phyloP scores from a whole-genome alignment of 35 echinoderm and acorn worm species.

The Lytechinus variegatus region DNA sequence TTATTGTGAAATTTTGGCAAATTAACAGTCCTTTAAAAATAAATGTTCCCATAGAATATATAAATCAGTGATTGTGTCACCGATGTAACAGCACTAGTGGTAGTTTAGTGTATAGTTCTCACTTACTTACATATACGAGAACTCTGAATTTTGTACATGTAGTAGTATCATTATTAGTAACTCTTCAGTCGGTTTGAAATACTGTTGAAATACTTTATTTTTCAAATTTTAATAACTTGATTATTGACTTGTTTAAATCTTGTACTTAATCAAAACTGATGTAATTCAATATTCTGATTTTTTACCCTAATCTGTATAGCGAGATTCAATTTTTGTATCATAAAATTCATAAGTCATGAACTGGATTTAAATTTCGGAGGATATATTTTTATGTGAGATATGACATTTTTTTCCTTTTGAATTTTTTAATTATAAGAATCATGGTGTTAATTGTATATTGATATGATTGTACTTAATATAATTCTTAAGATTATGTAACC shows the following conservation, averaged over 20 bases:
- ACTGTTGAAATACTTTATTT: neutral
- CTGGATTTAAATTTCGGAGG: constrained; percentile 27
- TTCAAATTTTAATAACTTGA: neutral
- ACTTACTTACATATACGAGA: neutral
- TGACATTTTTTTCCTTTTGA: constrained; percentile 37
- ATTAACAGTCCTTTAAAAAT: no score
- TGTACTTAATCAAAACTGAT: constrained; percentile 19
- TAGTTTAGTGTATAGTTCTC: neutral
- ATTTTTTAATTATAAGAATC: constrained; percentile 28
- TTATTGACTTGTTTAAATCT: neutral
- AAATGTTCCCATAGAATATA: neutral
- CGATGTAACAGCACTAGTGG: neutral
- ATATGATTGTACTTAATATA: constrained; percentile 26
- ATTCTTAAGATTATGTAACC: constrained; percentile 7
- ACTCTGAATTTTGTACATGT: neutral
- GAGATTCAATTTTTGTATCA: constrained; percentile 27
- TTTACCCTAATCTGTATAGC: constrained; percentile 31
- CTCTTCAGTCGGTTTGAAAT: neutral
- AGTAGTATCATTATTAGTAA: neutral
- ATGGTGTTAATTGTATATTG: constrained; percentile 2
- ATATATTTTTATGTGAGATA: constrained; percentile 47
- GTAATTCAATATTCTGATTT: constrained; percentile 8
- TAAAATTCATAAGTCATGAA: constrained; percentile 16
- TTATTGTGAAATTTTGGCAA: no score
- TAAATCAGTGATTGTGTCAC: neutral